Evolutionary conservation across 2,113 vertebrate species (phyloP).

Genomic region (Rhombomys opimus): DNA sequence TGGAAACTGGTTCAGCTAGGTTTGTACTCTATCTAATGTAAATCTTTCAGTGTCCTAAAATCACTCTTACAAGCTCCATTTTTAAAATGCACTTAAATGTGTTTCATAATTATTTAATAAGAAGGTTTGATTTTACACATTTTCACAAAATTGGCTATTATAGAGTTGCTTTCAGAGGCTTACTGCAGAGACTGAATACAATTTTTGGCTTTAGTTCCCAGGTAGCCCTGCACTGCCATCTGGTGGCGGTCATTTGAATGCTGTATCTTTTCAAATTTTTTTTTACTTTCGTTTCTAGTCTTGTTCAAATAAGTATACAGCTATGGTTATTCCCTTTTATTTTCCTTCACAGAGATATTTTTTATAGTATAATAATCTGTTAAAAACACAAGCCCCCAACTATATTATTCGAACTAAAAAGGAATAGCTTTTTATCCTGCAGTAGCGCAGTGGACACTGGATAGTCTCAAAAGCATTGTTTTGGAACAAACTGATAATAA

Average conservation of each 20-base stretch:
- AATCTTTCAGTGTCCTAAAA: constrained; percentile 71
- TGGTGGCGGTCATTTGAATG: constrained; percentile 80
- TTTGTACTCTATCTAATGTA: constrained; percentile 73
- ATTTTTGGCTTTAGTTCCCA: background rate
- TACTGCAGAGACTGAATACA: background rate
- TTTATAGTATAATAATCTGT: constrained; percentile 49
- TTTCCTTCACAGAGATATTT: constrained; percentile 50
- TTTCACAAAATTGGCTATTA: constrained; percentile 73
- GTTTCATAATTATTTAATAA: constrained; percentile 71
- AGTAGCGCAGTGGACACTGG: constrained; percentile 17
- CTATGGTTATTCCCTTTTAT: constrained; percentile 53
- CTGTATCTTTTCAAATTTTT: constrained; percentile 52
- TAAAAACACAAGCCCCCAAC: constrained; percentile 39
- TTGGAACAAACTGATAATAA: constrained; percentile 76
- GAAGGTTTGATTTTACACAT: constrained; percentile 54
- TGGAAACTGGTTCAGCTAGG: constrained; percentile 51
- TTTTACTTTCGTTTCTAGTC: constrained; percentile 36
- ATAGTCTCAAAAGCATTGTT: constrained; percentile 58
- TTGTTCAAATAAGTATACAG: constrained; percentile 36
- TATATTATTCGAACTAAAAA: constrained; percentile 72
- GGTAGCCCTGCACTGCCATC: constrained; percentile 83
- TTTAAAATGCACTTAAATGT: constrained; percentile 69
- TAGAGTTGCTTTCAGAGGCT: constrained; percentile 46
- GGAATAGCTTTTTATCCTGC: constrained; percentile 69
- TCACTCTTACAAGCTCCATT: constrained; percentile 53